Conservation (phyloP, 2,113 vertebrate species). For the Cyphomyrus discorhynchus region DNA sequence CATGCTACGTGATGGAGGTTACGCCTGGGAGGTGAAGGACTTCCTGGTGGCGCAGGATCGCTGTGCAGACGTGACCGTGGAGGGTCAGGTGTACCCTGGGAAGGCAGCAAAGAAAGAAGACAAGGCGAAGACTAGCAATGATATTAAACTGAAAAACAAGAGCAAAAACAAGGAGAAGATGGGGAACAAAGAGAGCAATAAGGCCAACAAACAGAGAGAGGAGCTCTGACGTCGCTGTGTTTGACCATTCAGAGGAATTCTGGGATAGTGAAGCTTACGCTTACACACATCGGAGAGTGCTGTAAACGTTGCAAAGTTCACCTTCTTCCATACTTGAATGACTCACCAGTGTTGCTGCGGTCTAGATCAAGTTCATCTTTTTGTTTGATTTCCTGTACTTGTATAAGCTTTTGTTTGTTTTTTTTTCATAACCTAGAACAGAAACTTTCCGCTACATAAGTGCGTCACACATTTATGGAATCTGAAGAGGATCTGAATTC, state of each 20-base stretch:
- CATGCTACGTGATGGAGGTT: constrained; percentile 87
- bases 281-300: background rate
- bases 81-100: constrained; percentile 92
- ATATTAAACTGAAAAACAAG: constrained; percentile 63
- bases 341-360: background rate
- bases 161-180: constrained; percentile 46
- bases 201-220: constrained; percentile 54
- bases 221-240: constrained; percentile 66
- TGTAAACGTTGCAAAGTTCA: background rate
- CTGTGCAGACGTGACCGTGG: constrained; percentile 86
- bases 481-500: background rate
- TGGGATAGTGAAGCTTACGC: background rate
- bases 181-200: constrained; percentile 57
- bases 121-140: constrained; percentile 57
- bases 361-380: background rate
- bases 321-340: background rate
- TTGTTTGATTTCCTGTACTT: background rate
- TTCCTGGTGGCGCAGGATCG: constrained; percentile 81
- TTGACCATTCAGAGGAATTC: background rate
- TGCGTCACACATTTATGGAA: background rate
- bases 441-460: background rate
- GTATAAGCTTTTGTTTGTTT: background rate
- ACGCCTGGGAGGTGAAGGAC: constrained; percentile 96
- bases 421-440: background rate
- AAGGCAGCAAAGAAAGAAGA: constrained; percentile 59